Conservation (phyloP, 1,140 invertebrate genomes). For the Drosophila ananassae region DNA sequence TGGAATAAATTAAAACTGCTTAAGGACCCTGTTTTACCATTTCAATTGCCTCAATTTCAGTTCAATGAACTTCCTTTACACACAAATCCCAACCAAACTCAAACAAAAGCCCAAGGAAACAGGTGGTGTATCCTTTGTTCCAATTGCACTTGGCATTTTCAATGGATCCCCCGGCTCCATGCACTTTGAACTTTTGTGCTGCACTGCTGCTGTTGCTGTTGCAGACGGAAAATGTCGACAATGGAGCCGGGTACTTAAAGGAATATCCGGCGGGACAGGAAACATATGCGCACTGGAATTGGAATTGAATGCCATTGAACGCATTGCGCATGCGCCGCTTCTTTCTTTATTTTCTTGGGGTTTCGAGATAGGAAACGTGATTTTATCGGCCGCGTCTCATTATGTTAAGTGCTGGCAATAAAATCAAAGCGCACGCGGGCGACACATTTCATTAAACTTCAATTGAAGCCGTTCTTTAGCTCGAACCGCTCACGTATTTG, state of each 20-base stretch:
- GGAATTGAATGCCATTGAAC: slow-evolving; percentile 2
- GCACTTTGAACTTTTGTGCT: slow-evolving; percentile 77
- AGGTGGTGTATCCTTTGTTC: slow-evolving; percentile 76
- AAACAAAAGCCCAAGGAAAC: slow-evolving; percentile 77
- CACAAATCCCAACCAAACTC: slow-evolving; percentile 21
- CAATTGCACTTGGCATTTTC: slow-evolving; percentile 60
- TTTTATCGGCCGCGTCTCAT: slow-evolving; percentile 71
- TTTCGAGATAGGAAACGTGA: slow-evolving; percentile 67
- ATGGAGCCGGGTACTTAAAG: slow-evolving; percentile 68
- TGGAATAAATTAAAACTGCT: background rate
- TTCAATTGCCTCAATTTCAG: slow-evolving; percentile 49
- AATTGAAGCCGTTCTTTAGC: slow-evolving; percentile 67
- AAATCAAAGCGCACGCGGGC: slow-evolving; percentile 70
- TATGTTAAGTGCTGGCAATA: slow-evolving; percentile 81
- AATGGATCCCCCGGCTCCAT: slow-evolving; percentile 37
- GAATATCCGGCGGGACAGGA: slow-evolving; percentile 78
- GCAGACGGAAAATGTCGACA: slow-evolving; percentile 46
- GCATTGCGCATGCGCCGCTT: slow-evolving; percentile 50
- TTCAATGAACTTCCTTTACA: slow-evolving; percentile 74
- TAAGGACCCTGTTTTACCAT: slow-evolving; percentile 13
- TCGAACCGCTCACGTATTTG: slow-evolving; percentile 45
- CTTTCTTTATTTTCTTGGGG: slow-evolving; percentile 21
- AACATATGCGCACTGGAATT: slow-evolving; percentile 59
- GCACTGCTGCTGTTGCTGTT: slow-evolving; percentile 40
- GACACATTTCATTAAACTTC: slow-evolving; percentile 74